These are phyloP conservation scores for Spilarctia lutea DNA, from an alignment of 2,888 invertebrate genomes.

Conservation along the genomic window DNA sequence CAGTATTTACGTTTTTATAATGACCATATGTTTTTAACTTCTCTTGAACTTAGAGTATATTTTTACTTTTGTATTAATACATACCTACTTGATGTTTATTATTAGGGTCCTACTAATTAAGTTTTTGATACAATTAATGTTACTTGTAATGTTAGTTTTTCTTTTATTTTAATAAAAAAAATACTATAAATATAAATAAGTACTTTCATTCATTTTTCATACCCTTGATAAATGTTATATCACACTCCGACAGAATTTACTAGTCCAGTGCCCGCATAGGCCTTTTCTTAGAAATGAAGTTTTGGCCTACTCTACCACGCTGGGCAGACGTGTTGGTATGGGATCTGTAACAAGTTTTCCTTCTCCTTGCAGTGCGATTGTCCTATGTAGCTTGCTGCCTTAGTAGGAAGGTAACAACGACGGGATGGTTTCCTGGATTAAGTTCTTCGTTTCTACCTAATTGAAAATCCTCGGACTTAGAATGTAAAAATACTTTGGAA, in stretches of 20 bases:
- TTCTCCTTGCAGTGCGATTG: no score
- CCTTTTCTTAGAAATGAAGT: no score
- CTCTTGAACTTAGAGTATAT: neutral
- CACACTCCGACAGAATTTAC: no score
- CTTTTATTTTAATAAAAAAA: neutral
- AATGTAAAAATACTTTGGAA: neutral
- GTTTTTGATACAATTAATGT: conserved; percentile 9
- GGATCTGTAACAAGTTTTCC: no score
- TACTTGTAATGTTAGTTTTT: neutral
- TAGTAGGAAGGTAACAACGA: no score
- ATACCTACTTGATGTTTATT: neutral
- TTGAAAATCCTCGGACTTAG: no score
- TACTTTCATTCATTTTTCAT: neutral
- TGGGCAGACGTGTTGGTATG: no score
- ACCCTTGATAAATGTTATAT: no score
- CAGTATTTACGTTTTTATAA: neutral
- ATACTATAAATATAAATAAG: neutral
- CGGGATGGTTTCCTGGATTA: no score
- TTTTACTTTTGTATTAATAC: neutral
- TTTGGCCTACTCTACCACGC: no score
- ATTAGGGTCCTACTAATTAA: neutral
- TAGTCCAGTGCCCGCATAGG: no score
- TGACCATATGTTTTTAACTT: neutral
- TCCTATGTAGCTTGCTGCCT: no score
- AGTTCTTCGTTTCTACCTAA: neutral